phyloP scores from a whole-genome alignment of 1,140 invertebrate genomes.

The Proales similis region DNA sequence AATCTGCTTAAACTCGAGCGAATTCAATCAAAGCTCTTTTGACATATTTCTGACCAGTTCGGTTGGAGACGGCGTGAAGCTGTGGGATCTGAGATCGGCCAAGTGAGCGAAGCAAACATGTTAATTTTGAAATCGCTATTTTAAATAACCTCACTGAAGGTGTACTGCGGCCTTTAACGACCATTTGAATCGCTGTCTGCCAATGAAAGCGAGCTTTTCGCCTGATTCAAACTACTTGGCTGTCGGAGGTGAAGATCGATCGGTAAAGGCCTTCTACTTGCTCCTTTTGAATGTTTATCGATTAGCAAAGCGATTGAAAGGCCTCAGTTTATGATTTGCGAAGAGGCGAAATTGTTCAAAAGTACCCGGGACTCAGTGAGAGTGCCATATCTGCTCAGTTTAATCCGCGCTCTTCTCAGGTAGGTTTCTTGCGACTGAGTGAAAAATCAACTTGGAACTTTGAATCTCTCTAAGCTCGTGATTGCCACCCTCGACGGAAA shows the following conservation, averaged over 20 bases:
- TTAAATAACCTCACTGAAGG: conserved; percentile 38
- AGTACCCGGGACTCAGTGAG: conserved; percentile 13
- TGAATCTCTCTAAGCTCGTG: conserved; percentile 2
- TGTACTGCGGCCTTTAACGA: conserved; percentile 47
- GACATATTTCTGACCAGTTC: conserved; percentile 51
- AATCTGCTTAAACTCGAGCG: conserved; percentile 49
- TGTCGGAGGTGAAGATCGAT: conserved; percentile 50
- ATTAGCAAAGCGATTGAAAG: not conserved
- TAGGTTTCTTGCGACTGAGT: not conserved
- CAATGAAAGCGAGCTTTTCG: conserved; percentile 48
- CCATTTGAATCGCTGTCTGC: conserved; percentile 46
- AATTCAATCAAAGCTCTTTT: conserved; percentile 46
- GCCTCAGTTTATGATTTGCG: conserved; percentile 27
- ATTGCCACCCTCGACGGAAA: conserved; percentile 34
- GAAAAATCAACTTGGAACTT: not conserved
- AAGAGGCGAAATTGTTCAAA: conserved; percentile 31
- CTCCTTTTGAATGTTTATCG: not conserved
- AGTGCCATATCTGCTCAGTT: conserved; percentile 27
- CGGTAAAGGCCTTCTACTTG: conserved; percentile 40
- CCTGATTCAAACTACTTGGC: conserved; percentile 49
- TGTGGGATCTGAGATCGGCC: conserved; percentile 53
- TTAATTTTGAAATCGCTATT: not conserved
- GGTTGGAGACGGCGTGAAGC: conserved; percentile 50
- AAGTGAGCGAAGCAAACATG: conserved; percentile 40
- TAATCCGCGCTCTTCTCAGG: conserved; percentile 28